phyloP scores from a whole-genome alignment of 2,888 invertebrate species.

The Bugulina stolonifera region DNA sequence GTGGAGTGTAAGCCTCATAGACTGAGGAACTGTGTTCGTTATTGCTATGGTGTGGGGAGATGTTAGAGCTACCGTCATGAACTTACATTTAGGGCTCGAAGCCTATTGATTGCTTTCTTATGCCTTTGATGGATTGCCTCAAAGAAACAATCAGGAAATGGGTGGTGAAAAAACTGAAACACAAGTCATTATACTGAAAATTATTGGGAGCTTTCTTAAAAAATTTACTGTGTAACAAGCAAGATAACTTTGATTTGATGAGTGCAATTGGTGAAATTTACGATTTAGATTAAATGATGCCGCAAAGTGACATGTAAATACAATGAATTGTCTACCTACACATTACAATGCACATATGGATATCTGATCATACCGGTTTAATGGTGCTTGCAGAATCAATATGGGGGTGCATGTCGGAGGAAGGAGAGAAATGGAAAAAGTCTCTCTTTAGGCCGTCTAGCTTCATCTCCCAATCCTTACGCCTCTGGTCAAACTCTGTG shows the following conservation, averaged over 20 bases:
- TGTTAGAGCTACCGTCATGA: too few species aligned
- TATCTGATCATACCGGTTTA: constrained; percentile 14
- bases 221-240: too few species aligned
- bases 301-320: too few species aligned
- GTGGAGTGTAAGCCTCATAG: too few species aligned
- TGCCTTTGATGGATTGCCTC: background rate
- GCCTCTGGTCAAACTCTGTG: constrained; percentile 16
- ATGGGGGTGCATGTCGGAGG: background rate
- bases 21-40: too few species aligned
- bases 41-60: too few species aligned
- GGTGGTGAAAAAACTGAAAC: background rate
- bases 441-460: background rate
- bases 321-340: too few species aligned
- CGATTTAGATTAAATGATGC: too few species aligned
- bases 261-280: too few species aligned
- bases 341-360: too few species aligned
- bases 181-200: background rate
- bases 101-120: background rate
- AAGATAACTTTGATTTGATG: too few species aligned
- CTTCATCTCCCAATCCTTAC: constrained; percentile 8
- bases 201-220: too few species aligned
- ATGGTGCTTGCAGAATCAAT: background rate
- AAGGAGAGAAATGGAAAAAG: constrained; percentile 22
- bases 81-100: background rate
- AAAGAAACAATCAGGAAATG: background rate